Evolutionary conservation across 2,113 vertebrate genomes (phyloP).

Genomic region (Haemorhous mexicanus): DNA sequence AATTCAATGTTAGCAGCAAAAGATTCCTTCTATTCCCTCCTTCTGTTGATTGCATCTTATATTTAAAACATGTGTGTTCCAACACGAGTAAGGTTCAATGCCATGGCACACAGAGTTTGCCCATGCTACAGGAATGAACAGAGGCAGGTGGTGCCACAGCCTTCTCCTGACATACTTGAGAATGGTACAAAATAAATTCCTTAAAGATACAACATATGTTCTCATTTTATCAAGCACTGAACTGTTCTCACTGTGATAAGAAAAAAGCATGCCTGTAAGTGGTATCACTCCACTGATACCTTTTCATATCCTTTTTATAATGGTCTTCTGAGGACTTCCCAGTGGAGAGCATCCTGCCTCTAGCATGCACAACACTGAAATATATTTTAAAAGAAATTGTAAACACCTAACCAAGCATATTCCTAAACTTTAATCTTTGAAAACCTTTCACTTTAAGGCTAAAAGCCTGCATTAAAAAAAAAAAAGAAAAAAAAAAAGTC

Average conservation of each 20-base stretch:
- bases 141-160: neutral
- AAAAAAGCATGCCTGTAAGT: neutral
- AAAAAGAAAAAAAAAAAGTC: too few species aligned
- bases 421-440: constrained; percentile 34
- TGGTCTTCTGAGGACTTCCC: neutral
- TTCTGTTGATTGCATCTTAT: neutral
- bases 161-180: neutral
- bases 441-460: neutral
- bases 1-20: neutral
- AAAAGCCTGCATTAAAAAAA: neutral
- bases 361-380: constrained; percentile 10
- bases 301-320: neutral
- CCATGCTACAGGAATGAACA: neutral
- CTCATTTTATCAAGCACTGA: neutral
- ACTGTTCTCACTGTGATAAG: neutral
- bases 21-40: neutral
- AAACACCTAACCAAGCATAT: constrained; percentile 49
- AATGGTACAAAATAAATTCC: neutral
- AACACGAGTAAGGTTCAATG: neutral
- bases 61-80: neutral
- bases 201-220: neutral
- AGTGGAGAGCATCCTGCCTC: neutral
- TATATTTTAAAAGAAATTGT: constrained; percentile 40
- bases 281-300: neutral
- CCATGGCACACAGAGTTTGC: neutral